Evolutionary conservation across 2,113 vertebrate genomes (phyloP), one percentile per base, ranked within the genome.

Genomic region (Gallinago jamesoni): DNA sequence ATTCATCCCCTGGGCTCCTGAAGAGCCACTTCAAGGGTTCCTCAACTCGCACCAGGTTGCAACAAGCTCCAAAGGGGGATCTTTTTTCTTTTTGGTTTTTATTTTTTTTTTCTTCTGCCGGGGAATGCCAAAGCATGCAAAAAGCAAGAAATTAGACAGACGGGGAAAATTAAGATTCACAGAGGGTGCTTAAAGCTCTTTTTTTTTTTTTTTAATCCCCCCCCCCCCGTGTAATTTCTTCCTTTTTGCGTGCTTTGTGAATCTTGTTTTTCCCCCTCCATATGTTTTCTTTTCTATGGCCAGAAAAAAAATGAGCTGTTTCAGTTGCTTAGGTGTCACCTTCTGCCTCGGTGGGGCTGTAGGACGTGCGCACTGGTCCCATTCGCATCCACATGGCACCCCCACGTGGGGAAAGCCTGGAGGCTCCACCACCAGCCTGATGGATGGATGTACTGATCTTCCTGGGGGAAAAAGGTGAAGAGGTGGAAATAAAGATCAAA

Each of bases 391-490:
- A 0, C 74, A 72, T 82, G 96, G 94, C 95, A 95, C 96, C 95
- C 69, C 94, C 96, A 25, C 12, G 96, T 96, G 96, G 95, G 89
- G 77, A 96, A 78, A 95, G 35, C 33, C 84, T 2, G 23, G 39
- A 93, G 80, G 22, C 60, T 90, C 47, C 66, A 9, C 18, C 45
- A 7, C 16, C 45, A 10, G 19, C 8, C 41, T 5, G 35, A 3
- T 0, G 0, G 43, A 2, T 1, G 31, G 41, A 37, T 6, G 14
- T 10, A 13, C 7, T 39, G 41, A 89, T 12, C 20, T 24, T 70
- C 45, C 73, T 15, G 48, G 8, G 35, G 47, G 66, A 56, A 87
- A 69, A 43, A 68, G 84, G 20, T 12, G 33, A 69, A 68, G 79
- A 80, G 13, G 41, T 12, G 60, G 39, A 55, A 70, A 39, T 33